A percentile compares a stretch with the other conserved stretches of the same genome.
Evolutionary conservation across 2,113 vertebrate species (phyloP).

Genomic region (Melanotaenia duboulayi): DNA sequence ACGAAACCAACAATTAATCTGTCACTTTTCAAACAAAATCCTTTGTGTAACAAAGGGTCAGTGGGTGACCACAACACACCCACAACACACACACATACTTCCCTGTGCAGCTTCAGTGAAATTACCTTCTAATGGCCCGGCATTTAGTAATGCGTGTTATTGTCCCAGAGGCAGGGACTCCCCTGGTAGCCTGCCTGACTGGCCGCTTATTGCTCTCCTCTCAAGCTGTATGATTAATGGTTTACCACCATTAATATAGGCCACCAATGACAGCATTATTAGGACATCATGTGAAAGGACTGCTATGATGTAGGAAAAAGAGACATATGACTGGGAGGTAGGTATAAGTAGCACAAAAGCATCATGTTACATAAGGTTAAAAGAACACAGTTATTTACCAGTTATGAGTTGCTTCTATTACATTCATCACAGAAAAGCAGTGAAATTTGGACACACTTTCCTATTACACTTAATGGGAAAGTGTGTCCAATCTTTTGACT

Average conservation of each 20-base stretch:
- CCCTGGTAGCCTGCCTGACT: conserved; percentile 47
- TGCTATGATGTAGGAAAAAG: conserved; percentile 51
- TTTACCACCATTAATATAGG: conserved; percentile 74
- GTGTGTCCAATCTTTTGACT: too few relatives aligned
- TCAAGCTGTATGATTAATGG: conserved; percentile 79
- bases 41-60: conserved; percentile 54
- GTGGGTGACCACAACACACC: conserved; percentile 30
- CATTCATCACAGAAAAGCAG: too few relatives aligned
- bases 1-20: conserved; percentile 70
- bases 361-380: conserved; percentile 18
- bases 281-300: conserved; percentile 61
- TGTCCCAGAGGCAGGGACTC: conserved; percentile 51
- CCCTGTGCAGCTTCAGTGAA: conserved; percentile 36
- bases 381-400: neutral
- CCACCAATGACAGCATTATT: conserved; percentile 75
- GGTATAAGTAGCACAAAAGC: conserved; percentile 5
- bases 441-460: too few relatives aligned
- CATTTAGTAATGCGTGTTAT: conserved; percentile 55
- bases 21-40: conserved; percentile 69
- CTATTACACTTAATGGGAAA: too few relatives aligned
- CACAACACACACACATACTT: conserved; percentile 31
- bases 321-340: conserved; percentile 39
- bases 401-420: too few relatives aligned
- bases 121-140: conserved; percentile 51
- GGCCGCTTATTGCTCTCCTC: conserved; percentile 59